phyloP scores from a whole-genome alignment of 2,888 invertebrate species.

The Hemistola chrysoprasaria region DNA sequence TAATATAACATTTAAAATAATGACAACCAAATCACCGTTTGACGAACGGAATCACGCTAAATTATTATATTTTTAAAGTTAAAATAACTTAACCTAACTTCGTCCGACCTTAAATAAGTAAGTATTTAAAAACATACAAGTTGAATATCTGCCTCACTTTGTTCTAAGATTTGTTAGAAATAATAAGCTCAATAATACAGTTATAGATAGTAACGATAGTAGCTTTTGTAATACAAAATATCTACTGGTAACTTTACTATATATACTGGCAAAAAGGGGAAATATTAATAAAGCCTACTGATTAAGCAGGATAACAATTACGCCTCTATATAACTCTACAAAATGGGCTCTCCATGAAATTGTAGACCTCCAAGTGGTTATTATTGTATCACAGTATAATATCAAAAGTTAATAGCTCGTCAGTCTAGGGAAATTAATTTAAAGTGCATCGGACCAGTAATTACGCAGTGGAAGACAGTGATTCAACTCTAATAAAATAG shows the following conservation, averaged over 20 bases:
- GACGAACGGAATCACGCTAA: slow-evolving; percentile 24
- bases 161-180: too few relatives aligned
- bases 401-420: slow-evolving; percentile 62
- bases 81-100: slow-evolving; percentile 9
- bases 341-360: slow-evolving; percentile 20
- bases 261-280: too few relatives aligned
- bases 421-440: slow-evolving; percentile 72
- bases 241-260: too few relatives aligned
- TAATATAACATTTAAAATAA: slow-evolving; percentile 46
- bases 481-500: slow-evolving; percentile 8
- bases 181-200: too few relatives aligned
- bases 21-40: slow-evolving; percentile 32
- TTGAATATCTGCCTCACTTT: too few relatives aligned
- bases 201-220: too few relatives aligned
- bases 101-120: too few relatives aligned
- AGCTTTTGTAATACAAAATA: too few relatives aligned
- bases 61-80: slow-evolving; percentile 9
- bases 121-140: too few relatives aligned
- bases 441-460: slow-evolving; percentile 71
- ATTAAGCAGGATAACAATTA: background rate
- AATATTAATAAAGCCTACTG: too few relatives aligned
- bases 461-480: slow-evolving; percentile 38
- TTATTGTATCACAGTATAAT: slow-evolving; percentile 59
- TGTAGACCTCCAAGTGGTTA: slow-evolving; percentile 38
- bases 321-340: slow-evolving; percentile 6